Evolutionary conservation across 1,140 invertebrate species (phyloP).

Genomic region (Hirudo medicinalis): DNA sequence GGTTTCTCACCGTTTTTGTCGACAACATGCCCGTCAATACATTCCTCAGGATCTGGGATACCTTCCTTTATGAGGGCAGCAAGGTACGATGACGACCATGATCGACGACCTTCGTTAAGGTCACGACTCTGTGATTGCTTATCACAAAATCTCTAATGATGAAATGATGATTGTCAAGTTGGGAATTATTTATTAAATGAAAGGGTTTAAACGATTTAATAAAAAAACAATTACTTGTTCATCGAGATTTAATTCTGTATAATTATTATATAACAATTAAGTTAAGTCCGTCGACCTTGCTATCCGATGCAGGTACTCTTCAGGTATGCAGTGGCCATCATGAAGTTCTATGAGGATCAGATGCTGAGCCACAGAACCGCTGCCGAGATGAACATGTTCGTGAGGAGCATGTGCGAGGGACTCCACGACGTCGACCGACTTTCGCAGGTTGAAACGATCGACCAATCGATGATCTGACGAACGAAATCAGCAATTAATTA

Average conservation of each 20-base stretch:
- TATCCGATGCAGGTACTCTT: slow-evolving; percentile 42
- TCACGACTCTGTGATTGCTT: too few species aligned
- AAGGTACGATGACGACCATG: slow-evolving; percentile 37
- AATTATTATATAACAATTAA: too few species aligned
- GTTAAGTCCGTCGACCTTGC: too few species aligned
- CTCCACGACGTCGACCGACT: slow-evolving; percentile 39
- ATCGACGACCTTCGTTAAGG: too few species aligned
- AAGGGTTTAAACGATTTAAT: too few species aligned
- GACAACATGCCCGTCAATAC: slow-evolving; percentile 45
- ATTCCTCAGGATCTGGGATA: slow-evolving; percentile 49
- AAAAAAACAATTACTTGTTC: too few species aligned
- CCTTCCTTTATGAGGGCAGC: slow-evolving; percentile 49
- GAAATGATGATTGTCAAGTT: too few species aligned
- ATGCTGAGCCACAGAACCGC: slow-evolving; percentile 37
- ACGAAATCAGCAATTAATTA: not conserved
- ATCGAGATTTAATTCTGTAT: too few species aligned
- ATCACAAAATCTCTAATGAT: too few species aligned
- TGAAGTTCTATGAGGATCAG: slow-evolving; percentile 45
- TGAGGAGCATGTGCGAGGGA: slow-evolving; percentile 40
- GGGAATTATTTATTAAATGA: too few species aligned
- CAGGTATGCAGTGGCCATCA: slow-evolving; percentile 47
- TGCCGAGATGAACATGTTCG: slow-evolving; percentile 39
- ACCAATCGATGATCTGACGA: not conserved
- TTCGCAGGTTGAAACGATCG: slow-evolving; percentile 27
- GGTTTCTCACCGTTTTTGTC: slow-evolving; percentile 51